phyloP scores from a whole-genome alignment of 2,113 vertebrate genomes.

The Tenebrosternarchus preto region DNA sequence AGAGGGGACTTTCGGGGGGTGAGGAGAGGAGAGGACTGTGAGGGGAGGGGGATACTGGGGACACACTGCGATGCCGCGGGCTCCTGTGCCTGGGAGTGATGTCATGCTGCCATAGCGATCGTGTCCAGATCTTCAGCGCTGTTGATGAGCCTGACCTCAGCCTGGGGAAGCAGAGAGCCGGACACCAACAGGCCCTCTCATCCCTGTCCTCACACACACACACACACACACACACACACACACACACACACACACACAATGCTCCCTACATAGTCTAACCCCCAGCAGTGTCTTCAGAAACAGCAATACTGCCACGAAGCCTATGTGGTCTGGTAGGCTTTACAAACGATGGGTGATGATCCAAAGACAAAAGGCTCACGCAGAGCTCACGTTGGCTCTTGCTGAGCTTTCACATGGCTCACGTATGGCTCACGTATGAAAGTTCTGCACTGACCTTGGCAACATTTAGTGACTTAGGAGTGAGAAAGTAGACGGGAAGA shows the following conservation, averaged over 20 bases:
- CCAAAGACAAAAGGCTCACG: not conserved
- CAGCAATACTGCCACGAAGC: not conserved
- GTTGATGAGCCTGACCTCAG: slow-evolving; percentile 65
- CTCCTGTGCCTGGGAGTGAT: slow-evolving; percentile 52
- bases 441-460: slow-evolving; percentile 69
- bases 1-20: too few species aligned
- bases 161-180: too few species aligned
- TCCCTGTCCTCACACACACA: too few species aligned
- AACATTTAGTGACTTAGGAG: slow-evolving; percentile 56
- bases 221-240: too few species aligned
- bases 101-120: slow-evolving; percentile 65
- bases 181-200: too few species aligned
- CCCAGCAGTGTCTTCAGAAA: not conserved
- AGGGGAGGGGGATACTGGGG: slow-evolving; percentile 10
- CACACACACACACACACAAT: not conserved
- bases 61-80: slow-evolving; percentile 58
- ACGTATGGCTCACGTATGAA: slow-evolving; percentile 61
- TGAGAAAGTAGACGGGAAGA: slow-evolving; percentile 39
- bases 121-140: slow-evolving; percentile 63
- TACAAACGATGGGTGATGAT: not conserved
- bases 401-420: slow-evolving; percentile 4
- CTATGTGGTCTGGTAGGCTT: not conserved
- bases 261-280: not conserved
- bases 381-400: too few species aligned
- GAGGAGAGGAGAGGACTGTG: not conserved